phyloP scores from a whole-genome alignment of 2,888 invertebrate genomes.

The Itoplectis maculator region DNA sequence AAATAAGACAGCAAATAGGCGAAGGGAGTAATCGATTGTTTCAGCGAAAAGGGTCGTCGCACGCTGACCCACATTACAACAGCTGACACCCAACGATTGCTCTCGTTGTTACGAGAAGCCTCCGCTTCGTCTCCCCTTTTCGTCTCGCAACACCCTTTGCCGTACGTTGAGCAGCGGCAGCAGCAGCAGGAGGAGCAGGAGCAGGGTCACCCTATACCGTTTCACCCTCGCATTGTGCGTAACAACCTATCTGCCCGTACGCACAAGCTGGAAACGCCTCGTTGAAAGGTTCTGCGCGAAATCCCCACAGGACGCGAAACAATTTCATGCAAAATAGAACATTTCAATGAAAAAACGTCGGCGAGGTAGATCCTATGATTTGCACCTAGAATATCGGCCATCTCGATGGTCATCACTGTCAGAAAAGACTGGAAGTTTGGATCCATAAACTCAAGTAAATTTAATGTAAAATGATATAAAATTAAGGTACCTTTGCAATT shows the following conservation, averaged over 20 bases:
- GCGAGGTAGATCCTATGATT: not conserved
- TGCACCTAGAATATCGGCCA: not conserved
- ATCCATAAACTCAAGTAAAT: no score
- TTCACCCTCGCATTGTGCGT: slow-evolving; percentile 49
- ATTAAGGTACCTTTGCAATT: no score
- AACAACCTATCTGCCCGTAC: slow-evolving; percentile 28
- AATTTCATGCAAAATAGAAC: slow-evolving; percentile 65
- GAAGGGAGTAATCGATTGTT: slow-evolving; percentile 75
- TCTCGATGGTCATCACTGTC: not conserved
- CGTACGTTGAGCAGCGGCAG: slow-evolving; percentile 17
- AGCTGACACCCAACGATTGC: slow-evolving; percentile 75
- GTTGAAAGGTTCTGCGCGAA: not conserved
- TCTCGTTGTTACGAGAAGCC: slow-evolving; percentile 59
- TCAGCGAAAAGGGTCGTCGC: slow-evolving; percentile 66
- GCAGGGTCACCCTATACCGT: slow-evolving; percentile 43
- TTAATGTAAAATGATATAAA: no score
- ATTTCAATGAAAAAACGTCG: slow-evolving; percentile 62
- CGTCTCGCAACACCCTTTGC: slow-evolving; percentile 66
- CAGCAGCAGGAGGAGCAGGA: slow-evolving; percentile 23
- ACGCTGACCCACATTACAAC: slow-evolving; percentile 80
- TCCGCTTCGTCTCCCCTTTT: slow-evolving; percentile 69
- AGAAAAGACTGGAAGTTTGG: no score
- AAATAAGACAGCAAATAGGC: slow-evolving; percentile 1
- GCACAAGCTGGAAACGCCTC: slow-evolving; percentile 12
- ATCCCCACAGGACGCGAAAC: slow-evolving; percentile 38